phyloP scores from a whole-genome alignment of 2,113 vertebrate species.

The Hydrolagus affinis region DNA sequence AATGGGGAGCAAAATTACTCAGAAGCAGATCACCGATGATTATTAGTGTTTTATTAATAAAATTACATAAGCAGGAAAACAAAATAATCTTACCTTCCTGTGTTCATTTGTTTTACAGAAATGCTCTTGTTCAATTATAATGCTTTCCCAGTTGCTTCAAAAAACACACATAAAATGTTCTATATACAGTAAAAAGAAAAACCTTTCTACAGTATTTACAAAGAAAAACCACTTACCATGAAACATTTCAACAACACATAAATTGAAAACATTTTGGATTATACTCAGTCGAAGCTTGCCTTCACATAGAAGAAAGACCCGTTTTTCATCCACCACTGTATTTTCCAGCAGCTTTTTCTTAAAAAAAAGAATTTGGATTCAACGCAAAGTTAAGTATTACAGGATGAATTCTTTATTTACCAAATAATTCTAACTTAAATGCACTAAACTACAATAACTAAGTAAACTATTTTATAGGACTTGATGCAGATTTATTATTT shows the following conservation, averaged over 20 bases:
- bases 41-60: too few species aligned
- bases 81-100: too few species aligned
- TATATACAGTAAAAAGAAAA: too few species aligned
- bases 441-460: neutral
- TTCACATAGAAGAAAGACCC: slow-evolving; percentile 72
- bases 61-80: too few species aligned
- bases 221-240: slow-evolving; percentile 60
- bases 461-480: neutral
- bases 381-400: neutral
- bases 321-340: slow-evolving; percentile 64
- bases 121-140: too few species aligned
- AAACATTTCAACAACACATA: slow-evolving; percentile 79
- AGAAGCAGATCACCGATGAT: too few species aligned
- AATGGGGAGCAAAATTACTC: too few species aligned
- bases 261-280: slow-evolving; percentile 73
- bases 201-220: too few species aligned
- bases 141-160: too few species aligned
- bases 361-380: slow-evolving; percentile 8
- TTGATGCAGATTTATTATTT: neutral
- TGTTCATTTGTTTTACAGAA: too few species aligned
- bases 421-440: neutral
- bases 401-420: neutral
- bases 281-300: slow-evolving; percentile 67
- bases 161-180: neutral
- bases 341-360: slow-evolving; percentile 71